Percentiles rank a stretch among this genome's conserved stretches.
Conservation (phyloP, 2,888 invertebrate genomes). For the Podabrus alpinus region DNA sequence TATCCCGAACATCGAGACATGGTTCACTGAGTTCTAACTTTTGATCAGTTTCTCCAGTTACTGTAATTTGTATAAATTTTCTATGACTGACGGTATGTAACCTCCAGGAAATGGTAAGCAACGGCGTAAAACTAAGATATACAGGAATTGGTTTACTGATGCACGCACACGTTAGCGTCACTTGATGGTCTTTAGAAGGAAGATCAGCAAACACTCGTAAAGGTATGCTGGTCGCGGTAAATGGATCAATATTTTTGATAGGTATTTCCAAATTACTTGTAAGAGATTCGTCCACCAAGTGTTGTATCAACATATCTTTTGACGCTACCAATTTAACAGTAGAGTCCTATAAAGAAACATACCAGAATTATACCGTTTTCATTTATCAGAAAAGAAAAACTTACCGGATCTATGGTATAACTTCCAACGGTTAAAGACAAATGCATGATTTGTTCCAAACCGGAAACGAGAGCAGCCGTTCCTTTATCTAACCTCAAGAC, state of each 20-base stretch:
- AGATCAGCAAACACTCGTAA: slow-evolving; percentile 74
- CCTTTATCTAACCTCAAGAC: slow-evolving; percentile 59
- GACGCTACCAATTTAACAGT: slow-evolving; percentile 68
- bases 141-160: slow-evolving; percentile 73
- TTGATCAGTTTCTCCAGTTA: slow-evolving; percentile 61
- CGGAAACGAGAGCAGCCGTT: slow-evolving; percentile 76
- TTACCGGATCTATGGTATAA: slow-evolving; percentile 70
- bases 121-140: slow-evolving; percentile 79
- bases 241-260: slow-evolving; percentile 46
- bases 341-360: slow-evolving; percentile 59
- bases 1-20: slow-evolving; percentile 41
- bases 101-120: slow-evolving; percentile 78
- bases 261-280: slow-evolving; percentile 58
- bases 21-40: slow-evolving; percentile 43
- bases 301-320: slow-evolving; percentile 67
- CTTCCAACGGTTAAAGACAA: slow-evolving; percentile 80
- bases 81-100: slow-evolving; percentile 82
- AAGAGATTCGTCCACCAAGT: slow-evolving; percentile 51
- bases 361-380: slow-evolving; percentile 63
- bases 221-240: slow-evolving; percentile 44
- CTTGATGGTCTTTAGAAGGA: slow-evolving; percentile 65
- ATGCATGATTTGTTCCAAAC: slow-evolving; percentile 77
- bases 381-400: slow-evolving; percentile 35
- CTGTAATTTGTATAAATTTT: slow-evolving; percentile 82
- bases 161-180: slow-evolving; percentile 76